These are phyloP conservation scores for Amazona vittata DNA, from an alignment of 2,113 vertebrate genomes.

Conservation along the genomic window DNA sequence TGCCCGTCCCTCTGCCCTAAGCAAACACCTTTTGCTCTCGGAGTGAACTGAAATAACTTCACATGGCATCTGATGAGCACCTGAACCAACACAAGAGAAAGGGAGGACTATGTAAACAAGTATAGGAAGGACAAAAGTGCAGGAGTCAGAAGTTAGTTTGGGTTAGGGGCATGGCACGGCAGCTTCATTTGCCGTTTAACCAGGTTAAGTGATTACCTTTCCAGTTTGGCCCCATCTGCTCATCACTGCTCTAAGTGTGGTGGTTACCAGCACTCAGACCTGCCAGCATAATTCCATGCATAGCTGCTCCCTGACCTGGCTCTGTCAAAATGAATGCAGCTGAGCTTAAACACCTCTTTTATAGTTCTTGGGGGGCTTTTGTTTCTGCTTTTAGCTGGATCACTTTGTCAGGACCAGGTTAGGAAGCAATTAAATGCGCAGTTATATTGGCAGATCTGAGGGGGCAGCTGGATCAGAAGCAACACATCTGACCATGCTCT, in stretches of 20 bases:
- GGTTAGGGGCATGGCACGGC: neutral
- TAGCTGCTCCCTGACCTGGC: conserved; percentile 60
- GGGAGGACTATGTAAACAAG: neutral
- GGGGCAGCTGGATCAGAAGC: conserved; percentile 60
- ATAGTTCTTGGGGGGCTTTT: conserved; percentile 63
- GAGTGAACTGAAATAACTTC: neutral
- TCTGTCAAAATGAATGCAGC: conserved; percentile 65
- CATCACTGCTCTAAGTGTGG: conserved; percentile 27
- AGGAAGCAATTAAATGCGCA: conserved; percentile 60
- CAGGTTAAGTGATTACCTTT: conserved; percentile 34
- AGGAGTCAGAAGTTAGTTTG: neutral
- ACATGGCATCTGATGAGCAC: neutral
- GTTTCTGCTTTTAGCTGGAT: conserved; percentile 61
- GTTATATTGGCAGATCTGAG: conserved; percentile 62
- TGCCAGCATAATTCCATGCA: conserved; percentile 36
- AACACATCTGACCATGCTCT: conserved; percentile 54
- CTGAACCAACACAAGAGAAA: neutral
- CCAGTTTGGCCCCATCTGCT: conserved; percentile 35
- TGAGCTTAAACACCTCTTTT: conserved; percentile 68
- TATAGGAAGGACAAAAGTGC: neutral
- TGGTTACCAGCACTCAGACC: conserved; percentile 11
- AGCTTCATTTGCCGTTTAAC: conserved; percentile 3
- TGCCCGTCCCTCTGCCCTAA: neutral
- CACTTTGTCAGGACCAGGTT: conserved; percentile 58
- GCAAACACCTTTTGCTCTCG: neutral